phyloP scores from a whole-genome alignment of 2,113 vertebrate species.

The Archocentrus centrarchus region DNA sequence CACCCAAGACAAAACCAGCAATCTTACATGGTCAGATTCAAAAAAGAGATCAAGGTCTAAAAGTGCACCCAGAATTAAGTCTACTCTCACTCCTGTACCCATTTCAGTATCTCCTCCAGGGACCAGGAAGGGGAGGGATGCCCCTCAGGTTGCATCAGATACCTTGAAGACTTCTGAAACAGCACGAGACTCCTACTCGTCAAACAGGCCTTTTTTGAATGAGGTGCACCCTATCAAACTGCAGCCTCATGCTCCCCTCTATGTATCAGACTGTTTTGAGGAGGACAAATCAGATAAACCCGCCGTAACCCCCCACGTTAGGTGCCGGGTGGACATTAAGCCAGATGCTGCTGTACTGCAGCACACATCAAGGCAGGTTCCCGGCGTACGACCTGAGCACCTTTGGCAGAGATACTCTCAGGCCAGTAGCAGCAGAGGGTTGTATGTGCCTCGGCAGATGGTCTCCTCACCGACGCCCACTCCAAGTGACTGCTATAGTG shows the following conservation, averaged over 20 bases:
- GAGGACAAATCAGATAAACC: constrained; percentile 78
- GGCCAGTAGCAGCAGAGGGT: constrained; percentile 80
- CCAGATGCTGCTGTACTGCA: constrained; percentile 89
- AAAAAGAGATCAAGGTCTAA: constrained; percentile 89
- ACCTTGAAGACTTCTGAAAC: constrained; percentile 74
- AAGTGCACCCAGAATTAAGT: constrained; percentile 87
- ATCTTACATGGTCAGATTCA: constrained; percentile 76
- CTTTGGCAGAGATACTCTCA: constrained; percentile 82
- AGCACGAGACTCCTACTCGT: constrained; percentile 76
- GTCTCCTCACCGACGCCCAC: constrained; percentile 88
- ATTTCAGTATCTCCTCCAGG: constrained; percentile 82
- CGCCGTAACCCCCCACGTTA: constrained; percentile 87
- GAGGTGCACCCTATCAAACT: constrained; percentile 96
- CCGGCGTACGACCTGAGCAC: constrained; percentile 69
- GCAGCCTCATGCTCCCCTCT: constrained; percentile 91
- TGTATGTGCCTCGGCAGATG: constrained; percentile 85
- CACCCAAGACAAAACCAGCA: constrained; percentile 69
- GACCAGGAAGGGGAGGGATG: constrained; percentile 82
- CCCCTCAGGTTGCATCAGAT: constrained; percentile 74
- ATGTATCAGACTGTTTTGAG: constrained; percentile 87
- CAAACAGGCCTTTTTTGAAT: constrained; percentile 86
- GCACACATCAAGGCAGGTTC: constrained; percentile 81
- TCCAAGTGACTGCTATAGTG: constrained; percentile 90
- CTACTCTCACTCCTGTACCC: constrained; percentile 85
- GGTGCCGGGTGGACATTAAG: constrained; percentile 94